Base-by-base conservation (phyloP, 2,888 invertebrate species). In the Acleris cristana region DNA sequence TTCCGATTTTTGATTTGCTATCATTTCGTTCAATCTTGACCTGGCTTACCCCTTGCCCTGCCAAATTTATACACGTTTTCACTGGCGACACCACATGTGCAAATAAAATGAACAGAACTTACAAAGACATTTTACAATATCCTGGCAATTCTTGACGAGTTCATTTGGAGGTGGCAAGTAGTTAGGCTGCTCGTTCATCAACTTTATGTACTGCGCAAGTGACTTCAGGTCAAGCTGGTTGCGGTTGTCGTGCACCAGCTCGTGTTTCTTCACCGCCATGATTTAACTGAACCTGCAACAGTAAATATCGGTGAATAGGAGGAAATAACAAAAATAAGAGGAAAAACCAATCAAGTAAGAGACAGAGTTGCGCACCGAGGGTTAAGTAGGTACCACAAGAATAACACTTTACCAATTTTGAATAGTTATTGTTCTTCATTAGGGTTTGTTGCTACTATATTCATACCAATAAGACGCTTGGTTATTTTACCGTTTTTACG, bases 241-340 rank as follows among this genome's bases (percentile, higher is more conserved):
- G 70, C 83, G 73, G 56, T 90, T 89, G 69, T 93, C 91, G 69
- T 89, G 87, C 72, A 93, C 94, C 51, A 94, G 79, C 68, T 93
- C 89, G 76, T 94, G 94, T 75, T 94, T 94, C 78, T 94, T 94
- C 3, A 94, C 94, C 52, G 94, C 94, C 94, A 94, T 94, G 67
- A 76, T 82, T 64, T 23, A 7, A 45, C 64, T 76, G 49, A 55
- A 64, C 19, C 19, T 56, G 44, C 26, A 56, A 56, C 14, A 6
- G 19, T 40, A 48, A 4, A 51, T 44, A 19, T 12, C 14, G 5
- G 18, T 49, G 2, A 16, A 8, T 12, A 7, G 14, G 19, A 7
- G 30, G 12, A 40, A 40, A 14, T 14, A 14, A 40, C 40, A 40
- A 34, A 34, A 34, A 26, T 26, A 26, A 26, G 26, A 26, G 26